phyloP scores from a whole-genome alignment of 2,797 vertebrate genomes.

The Rhynchotus rufescens region DNA sequence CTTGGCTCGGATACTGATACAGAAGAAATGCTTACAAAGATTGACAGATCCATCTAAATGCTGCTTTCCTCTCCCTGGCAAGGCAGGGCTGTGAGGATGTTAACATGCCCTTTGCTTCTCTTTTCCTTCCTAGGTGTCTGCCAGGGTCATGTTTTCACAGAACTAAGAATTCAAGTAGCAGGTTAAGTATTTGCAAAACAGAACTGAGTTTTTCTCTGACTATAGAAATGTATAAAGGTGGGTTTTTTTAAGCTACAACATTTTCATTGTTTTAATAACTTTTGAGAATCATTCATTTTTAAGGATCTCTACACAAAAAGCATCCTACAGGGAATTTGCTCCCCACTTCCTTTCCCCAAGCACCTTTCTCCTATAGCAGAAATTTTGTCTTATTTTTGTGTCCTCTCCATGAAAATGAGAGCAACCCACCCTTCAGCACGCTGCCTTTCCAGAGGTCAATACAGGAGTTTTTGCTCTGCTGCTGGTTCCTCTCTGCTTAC shows the following conservation, averaged over 20 bases:
- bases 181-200: background rate
- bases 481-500: conserved; percentile 30
- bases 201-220: background rate
- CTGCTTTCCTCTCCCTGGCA: background rate
- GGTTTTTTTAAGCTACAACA: background rate
- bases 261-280: background rate
- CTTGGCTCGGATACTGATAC: background rate
- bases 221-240: background rate
- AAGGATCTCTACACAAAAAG: background rate
- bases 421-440: background rate
- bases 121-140: background rate
- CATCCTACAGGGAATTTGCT: background rate
- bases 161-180: background rate
- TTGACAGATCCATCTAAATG: background rate
- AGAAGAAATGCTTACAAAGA: background rate
- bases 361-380: background rate
- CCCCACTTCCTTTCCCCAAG: background rate
- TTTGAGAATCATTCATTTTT: background rate
- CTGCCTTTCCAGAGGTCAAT: conserved; percentile 2
- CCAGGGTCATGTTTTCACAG: background rate
- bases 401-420: background rate
- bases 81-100: background rate
- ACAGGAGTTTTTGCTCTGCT: background rate
- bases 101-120: background rate
- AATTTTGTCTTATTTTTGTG: background rate